Base-by-base conservation (phyloP, 2,113 vertebrate species). In the Trinectes maculatus region DNA sequence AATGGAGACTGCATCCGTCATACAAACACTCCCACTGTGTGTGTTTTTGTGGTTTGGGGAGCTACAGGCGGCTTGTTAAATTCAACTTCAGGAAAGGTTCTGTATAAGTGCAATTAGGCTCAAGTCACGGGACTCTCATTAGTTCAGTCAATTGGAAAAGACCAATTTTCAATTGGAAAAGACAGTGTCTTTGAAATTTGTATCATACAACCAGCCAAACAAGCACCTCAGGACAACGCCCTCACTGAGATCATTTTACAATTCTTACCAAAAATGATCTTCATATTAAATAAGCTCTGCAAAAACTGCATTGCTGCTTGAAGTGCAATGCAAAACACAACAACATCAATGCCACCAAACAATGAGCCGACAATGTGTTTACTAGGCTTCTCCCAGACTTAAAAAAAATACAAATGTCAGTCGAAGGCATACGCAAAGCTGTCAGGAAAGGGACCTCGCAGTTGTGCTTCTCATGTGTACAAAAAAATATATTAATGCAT, bases 1-100 rank as follows among this genome's bases (percentile, higher is more conserved):
- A 61, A 74, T 73, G 49, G 43, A 54, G 53, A 68, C 24, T 28
- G 40, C 46, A 39, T 64, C 24, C 44, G 31, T 19, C 62, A 46
- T 42, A 55, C 37, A 74, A 82, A 74, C 51, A 74, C 48, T 52
- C 51, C 47, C 2, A 9, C 33, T 0, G 57, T 64, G 43, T 64
- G 43, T 48, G 48, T 49, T 69, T 66, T 59, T 74, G 60, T 76
- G 68, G 19, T 29, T 55, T 61, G 7, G 12, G 57, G 42, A 49
- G 57, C 29, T 52, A 28, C 66, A 70, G 63, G 57, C 72, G 36
- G 67, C 63, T 86, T 72, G 66, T 68, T 83, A 83, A 77, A 66
- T 53, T 54, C 54, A 58, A 31, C 65, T 75, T 70, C 21, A 75
- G 74, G n/a, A 80, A 62, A 72, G 21, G 68, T 31, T 19, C 8